Evolutionary conservation across 2,888 invertebrate species (phyloP), one percentile per base, ranked within the genome.

Genomic region (Adela reaumurella): DNA sequence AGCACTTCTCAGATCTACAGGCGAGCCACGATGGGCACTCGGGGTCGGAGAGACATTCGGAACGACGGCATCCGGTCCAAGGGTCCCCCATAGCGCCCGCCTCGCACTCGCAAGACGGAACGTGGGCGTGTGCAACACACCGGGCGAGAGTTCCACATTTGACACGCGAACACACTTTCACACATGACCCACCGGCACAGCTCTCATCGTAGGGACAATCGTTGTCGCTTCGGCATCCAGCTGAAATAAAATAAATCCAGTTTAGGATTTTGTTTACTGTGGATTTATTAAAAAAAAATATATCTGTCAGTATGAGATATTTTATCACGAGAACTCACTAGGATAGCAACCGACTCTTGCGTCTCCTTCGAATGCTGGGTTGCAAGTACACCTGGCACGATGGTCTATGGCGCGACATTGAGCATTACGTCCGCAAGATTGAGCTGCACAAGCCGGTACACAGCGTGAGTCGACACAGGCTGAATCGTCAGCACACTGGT

Each of bases 121-220:
- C 83, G 65, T 94, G 94, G 52, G 88, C 89, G 58, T 90, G 89
- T 1, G 89, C 82, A 46, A 84, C 81, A 60, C 94, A 94, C 24
- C 85, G 72, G n/a, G 94, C 92, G 54, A 90, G 88, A 0, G 70
- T 56, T 17, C 94, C 94, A 60, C 94, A 94, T 48, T 89, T 90
- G 0, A 90, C 87, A 57, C 87, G 86, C 1, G 82, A 70, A 59
- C 94, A 94, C 2, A 92, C 88, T 64, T 92, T 87, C 11, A 87
- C 74, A 63, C 94, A 94, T 60, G 90, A 85, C 51, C 87, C 84
- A 60, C 92, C 88, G 56, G 93, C 83, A 61, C 94, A 94, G 19
- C 90, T 88, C 68, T 92, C 88, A 44, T 85, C 86, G 47, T 89
- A 81, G 4, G 91, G 86, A 64, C 95, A 95, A 56, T 94, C 93